These are phyloP conservation scores for Pollenia griseotomentosa DNA, from an alignment of 2,888 invertebrate genomes.

Conservation along the genomic window DNA sequence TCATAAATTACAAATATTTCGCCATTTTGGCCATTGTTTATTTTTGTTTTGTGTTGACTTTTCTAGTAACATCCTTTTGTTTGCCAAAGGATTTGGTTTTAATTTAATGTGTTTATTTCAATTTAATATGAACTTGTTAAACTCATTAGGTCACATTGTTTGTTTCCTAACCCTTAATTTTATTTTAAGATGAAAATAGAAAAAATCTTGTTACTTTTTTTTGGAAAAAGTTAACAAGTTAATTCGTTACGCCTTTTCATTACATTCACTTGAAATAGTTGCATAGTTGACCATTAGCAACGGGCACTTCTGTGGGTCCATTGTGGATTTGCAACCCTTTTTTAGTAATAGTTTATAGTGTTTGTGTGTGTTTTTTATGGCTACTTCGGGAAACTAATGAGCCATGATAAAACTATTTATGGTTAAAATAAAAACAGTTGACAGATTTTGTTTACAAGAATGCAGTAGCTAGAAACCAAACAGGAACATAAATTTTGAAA, in stretches of 20 bases:
- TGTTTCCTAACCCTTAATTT: slow-evolving; percentile 55
- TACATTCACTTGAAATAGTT: slow-evolving; percentile 66
- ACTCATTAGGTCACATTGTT: slow-evolving; percentile 73
- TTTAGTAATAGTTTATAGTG: slow-evolving; percentile 37
- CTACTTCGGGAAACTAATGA: slow-evolving; percentile 40
- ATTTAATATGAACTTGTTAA: slow-evolving; percentile 65
- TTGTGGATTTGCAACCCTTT: slow-evolving; percentile 69
- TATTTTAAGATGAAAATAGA: not conserved
- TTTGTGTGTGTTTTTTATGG: slow-evolving; percentile 57
- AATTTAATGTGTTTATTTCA: slow-evolving; percentile 68
- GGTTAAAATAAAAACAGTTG: slow-evolving; percentile 6
- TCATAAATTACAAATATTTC: slow-evolving; percentile 68
- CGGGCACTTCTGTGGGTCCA: slow-evolving; percentile 73
- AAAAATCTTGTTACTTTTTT: slow-evolving; percentile 24
- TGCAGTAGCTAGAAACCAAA: not conserved
- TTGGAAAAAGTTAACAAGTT: slow-evolving; percentile 71
- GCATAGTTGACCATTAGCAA: slow-evolving; percentile 66
- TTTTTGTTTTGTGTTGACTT: slow-evolving; percentile 47
- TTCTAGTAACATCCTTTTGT: slow-evolving; percentile 43
- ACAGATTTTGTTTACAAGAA: slow-evolving; percentile 17
- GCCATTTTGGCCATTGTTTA: slow-evolving; percentile 50
- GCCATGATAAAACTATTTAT: slow-evolving; percentile 55
- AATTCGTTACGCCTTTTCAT: slow-evolving; percentile 72
- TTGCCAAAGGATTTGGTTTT: slow-evolving; percentile 43
- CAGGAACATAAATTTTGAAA: not conserved